A percentile compares a stretch with the other conserved stretches of the same genome.
These are phyloP conservation scores for Drosophila sulfurigaster DNA, from an alignment of 1,140 invertebrate species.

Conservation along the genomic window DNA sequence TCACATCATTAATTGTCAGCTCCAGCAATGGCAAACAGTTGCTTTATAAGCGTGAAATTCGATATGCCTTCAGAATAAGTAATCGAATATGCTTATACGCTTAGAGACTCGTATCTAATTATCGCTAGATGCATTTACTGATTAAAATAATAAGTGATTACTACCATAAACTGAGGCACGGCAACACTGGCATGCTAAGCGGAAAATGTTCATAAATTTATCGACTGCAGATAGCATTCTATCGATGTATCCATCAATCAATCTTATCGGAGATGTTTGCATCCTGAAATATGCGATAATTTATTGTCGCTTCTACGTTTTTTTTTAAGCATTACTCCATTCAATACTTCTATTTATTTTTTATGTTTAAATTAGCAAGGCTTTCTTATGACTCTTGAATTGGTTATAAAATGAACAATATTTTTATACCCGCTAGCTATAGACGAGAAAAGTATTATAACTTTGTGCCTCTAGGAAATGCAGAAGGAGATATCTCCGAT, in stretches of 20 bases:
- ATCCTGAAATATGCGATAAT: background rate
- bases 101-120: conserved; percentile 3
- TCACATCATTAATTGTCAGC: conserved; percentile 48
- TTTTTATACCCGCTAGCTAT: too few species aligned
- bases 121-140: conserved; percentile 7
- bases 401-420: too few species aligned
- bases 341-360: background rate
- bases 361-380: too few species aligned
- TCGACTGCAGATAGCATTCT: background rate
- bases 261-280: background rate
- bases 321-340: background rate
- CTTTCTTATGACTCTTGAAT: too few species aligned
- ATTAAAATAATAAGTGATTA: conserved; percentile 25
- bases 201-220: background rate
- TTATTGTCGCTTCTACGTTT: background rate
- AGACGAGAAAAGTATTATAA: too few species aligned
- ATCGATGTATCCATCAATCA: background rate
- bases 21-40: conserved; percentile 26
- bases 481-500: too few species aligned
- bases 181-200: conserved; percentile 6
- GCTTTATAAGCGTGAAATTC: conserved; percentile 38
- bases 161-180: conserved; percentile 17
- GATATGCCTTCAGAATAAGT: conserved; percentile 23
- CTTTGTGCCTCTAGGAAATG: too few species aligned
- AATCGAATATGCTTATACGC: conserved; percentile 12